Percentiles rank a stretch among this genome's conserved stretches.
phyloP scores from a whole-genome alignment of 1,140 invertebrate species.

The Lepidurus packardi region DNA sequence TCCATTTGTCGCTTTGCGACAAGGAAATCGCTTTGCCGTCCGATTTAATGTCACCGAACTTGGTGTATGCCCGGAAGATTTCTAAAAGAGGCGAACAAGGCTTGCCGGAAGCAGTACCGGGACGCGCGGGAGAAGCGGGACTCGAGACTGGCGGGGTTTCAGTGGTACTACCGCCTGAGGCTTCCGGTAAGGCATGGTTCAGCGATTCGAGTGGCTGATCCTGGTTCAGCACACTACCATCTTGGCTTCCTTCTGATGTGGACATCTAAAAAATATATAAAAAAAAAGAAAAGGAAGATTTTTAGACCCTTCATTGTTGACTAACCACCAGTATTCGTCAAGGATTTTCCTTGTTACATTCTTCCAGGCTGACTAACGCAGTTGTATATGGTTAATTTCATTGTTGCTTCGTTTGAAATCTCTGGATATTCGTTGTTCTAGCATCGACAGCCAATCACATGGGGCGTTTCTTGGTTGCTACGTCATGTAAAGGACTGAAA shows the following conservation, averaged over 20 bases:
- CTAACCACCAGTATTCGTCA: no score
- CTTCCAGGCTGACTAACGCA: no score
- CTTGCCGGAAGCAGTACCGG: constrained; percentile 31
- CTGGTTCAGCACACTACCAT: constrained; percentile 6
- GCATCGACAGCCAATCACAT: no score
- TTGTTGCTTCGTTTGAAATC: no score
- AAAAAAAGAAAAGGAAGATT: not conserved
- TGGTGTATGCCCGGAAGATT: constrained; percentile 64
- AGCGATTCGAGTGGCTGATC: constrained; percentile 33
- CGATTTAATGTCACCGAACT: constrained; percentile 80
- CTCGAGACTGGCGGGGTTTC: not conserved
- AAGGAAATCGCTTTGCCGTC: constrained; percentile 80
- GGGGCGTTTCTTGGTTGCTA: no score
- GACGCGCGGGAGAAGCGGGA: constrained; percentile 21
- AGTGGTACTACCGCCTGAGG: not conserved
- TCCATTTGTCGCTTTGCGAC: constrained; percentile 88
- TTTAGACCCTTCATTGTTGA: no score
- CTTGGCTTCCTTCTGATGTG: not conserved
- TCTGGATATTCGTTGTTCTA: no score
- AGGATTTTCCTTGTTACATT: no score
- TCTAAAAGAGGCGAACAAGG: constrained; percentile 43
- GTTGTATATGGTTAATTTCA: no score
- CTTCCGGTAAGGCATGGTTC: constrained; percentile 29
- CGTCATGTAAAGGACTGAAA: no score
- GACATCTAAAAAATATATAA: not conserved